A percentile compares a stretch with the other conserved stretches of the same genome.
Conservation (phyloP, 2,888 invertebrate species). For the Seladonia tumulorum region DNA sequence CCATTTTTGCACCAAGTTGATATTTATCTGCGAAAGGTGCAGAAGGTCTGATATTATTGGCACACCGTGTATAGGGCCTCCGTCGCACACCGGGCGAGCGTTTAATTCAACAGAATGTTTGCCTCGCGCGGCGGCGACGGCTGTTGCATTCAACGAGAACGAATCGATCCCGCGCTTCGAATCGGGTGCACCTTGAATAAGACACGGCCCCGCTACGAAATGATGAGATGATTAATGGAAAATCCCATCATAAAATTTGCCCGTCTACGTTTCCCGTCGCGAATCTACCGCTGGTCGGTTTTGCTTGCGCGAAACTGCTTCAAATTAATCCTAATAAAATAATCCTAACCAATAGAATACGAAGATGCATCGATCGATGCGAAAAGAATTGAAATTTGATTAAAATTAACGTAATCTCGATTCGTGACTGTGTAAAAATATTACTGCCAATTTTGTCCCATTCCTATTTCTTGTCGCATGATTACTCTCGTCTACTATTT, state of each 20-base stretch:
- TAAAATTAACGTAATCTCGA: not conserved
- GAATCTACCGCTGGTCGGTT: conserved; percentile 18
- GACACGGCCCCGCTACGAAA: conserved; percentile 42
- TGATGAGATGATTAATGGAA: conserved; percentile 67
- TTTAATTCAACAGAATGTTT: conserved; percentile 55
- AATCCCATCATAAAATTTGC: conserved; percentile 58
- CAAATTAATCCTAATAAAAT: not conserved
- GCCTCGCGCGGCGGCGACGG: conserved; percentile 19
- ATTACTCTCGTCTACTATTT: not conserved
- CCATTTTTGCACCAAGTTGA: not conserved
- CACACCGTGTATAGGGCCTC: conserved; percentile 24
- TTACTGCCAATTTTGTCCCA: not conserved
- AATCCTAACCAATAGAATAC: no score
- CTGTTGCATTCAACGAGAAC: conserved; percentile 54
- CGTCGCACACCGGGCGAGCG: conserved; percentile 41
- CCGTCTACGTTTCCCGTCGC: conserved; percentile 1
- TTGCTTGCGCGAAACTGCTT: conserved; percentile 32
- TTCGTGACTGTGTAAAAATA: not conserved
- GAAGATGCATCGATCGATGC: no score
- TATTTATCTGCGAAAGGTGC: not conserved
- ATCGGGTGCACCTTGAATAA: conserved; percentile 50
- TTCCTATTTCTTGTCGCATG: not conserved
- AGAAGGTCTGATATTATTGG: not conserved
- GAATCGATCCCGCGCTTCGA: conserved; percentile 55
- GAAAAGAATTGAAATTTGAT: not conserved